These are phyloP conservation scores for Himalopsyche tibetana DNA, from an alignment of 2,888 invertebrate species.

Conservation along the genomic window DNA sequence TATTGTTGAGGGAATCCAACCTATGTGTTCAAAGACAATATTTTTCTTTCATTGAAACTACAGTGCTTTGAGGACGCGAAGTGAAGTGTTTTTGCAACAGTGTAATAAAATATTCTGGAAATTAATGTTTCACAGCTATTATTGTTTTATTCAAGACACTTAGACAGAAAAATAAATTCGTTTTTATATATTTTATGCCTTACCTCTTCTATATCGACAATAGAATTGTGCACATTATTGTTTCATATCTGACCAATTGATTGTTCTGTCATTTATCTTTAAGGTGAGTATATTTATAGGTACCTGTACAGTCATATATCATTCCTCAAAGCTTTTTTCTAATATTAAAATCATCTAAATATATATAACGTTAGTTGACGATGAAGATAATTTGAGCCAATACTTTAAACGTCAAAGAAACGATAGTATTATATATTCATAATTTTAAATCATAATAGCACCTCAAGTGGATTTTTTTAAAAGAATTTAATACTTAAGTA, in stretches of 20 bases:
- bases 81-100: slow-evolving; percentile 32
- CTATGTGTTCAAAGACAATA: slow-evolving; percentile 20
- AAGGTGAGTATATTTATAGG: background rate
- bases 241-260: background rate
- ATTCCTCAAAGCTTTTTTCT: too few relatives aligned
- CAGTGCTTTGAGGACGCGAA: slow-evolving; percentile 18
- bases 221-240: background rate
- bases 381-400: too few relatives aligned
- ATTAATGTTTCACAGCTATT: background rate
- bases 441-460: too few relatives aligned
- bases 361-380: too few relatives aligned
- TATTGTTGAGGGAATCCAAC: slow-evolving; percentile 27
- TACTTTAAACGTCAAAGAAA: too few relatives aligned
- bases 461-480: too few relatives aligned
- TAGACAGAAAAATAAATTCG: background rate
- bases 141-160: background rate
- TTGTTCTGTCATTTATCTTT: background rate
- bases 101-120: slow-evolving; percentile 7
- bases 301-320: too few relatives aligned
- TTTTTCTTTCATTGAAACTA: slow-evolving; percentile 35
- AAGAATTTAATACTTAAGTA: too few relatives aligned
- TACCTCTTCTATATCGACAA: background rate
- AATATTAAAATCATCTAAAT: too few relatives aligned
- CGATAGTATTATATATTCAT: too few relatives aligned
- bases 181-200: background rate